A percentile compares a stretch with the other conserved stretches of the same genome.
These are phyloP conservation scores for Bubalus kerabau DNA, from an alignment of 2,113 vertebrate species.

Conservation along the genomic window DNA sequence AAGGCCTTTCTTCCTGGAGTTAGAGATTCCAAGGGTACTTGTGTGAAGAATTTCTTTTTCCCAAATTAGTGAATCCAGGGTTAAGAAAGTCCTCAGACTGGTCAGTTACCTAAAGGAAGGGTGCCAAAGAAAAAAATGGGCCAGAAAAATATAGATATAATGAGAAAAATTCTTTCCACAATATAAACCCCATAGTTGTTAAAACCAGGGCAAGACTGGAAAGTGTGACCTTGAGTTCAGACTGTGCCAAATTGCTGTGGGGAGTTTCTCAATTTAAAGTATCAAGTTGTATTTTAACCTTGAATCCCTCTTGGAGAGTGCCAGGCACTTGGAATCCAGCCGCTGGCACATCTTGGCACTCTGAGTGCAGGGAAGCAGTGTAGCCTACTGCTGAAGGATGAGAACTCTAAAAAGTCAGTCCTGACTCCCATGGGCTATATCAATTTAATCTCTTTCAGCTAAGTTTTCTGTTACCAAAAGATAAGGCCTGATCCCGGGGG, in stretches of 20 bases:
- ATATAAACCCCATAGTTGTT: background rate
- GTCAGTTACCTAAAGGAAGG: background rate
- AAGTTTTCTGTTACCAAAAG: background rate
- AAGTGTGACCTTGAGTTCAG: slow-evolving; percentile 19
- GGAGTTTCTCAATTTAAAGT: slow-evolving; percentile 20
- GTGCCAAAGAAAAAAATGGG: background rate
- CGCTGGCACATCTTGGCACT: background rate
- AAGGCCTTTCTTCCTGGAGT: background rate
- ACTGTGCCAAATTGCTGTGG: background rate
- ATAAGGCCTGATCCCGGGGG: background rate
- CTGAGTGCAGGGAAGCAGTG: background rate
- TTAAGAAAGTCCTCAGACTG: background rate
- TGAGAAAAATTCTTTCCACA: background rate
- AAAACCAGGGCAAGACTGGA: background rate
- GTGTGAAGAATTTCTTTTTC: slow-evolving; percentile 4
- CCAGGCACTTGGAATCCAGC: background rate
- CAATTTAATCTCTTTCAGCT: background rate
- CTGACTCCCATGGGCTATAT: background rate
- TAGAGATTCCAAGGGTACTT: background rate
- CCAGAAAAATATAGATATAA: background rate
- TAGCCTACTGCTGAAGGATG: background rate
- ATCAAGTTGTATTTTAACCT: slow-evolving; percentile 39
- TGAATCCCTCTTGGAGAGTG: background rate
- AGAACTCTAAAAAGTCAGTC: background rate
- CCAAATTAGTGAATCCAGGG: background rate